Evolutionary conservation across 2,113 vertebrate genomes (phyloP).

Genomic region (Callospermophilus lateralis): DNA sequence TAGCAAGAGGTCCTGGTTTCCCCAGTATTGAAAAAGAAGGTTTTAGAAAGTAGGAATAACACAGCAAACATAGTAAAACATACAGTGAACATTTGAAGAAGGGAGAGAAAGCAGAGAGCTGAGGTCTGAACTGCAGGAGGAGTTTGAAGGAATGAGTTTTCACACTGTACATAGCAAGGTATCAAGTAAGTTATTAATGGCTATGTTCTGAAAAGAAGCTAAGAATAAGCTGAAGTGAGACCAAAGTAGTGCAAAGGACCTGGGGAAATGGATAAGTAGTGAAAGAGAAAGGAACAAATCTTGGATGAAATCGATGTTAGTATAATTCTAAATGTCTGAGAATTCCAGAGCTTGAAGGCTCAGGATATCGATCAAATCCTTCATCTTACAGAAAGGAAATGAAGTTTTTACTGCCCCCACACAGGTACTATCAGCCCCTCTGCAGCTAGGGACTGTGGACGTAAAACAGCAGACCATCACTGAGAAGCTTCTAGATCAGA

Average conservation of each 20-base stretch:
- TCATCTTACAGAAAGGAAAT: background rate
- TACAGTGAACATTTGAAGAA: background rate
- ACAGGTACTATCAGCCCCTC: background rate
- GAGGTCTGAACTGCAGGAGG: background rate
- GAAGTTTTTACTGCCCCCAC: background rate
- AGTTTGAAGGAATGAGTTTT: background rate
- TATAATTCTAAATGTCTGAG: constrained; percentile 16
- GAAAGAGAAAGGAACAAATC: background rate
- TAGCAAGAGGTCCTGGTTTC: too few relatives aligned
- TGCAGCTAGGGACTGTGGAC: too few relatives aligned
- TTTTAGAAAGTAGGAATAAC: constrained; percentile 38
- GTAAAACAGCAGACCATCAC: accelerated
- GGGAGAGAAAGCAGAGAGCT: background rate
- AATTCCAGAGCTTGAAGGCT: background rate
- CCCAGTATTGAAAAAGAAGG: too few relatives aligned
- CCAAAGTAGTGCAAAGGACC: background rate
- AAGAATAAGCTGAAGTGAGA: background rate
- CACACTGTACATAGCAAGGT: background rate
- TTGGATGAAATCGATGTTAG: background rate
- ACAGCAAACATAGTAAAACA: constrained; percentile 12
- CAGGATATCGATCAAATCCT: background rate
- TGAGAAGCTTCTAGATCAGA: background rate
- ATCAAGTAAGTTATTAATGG: background rate
- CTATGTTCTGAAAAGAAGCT: background rate
- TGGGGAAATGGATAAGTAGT: background rate